These are phyloP conservation scores for Bombus huntii DNA, from an alignment of 1,140 invertebrate species.

Conservation along the genomic window DNA sequence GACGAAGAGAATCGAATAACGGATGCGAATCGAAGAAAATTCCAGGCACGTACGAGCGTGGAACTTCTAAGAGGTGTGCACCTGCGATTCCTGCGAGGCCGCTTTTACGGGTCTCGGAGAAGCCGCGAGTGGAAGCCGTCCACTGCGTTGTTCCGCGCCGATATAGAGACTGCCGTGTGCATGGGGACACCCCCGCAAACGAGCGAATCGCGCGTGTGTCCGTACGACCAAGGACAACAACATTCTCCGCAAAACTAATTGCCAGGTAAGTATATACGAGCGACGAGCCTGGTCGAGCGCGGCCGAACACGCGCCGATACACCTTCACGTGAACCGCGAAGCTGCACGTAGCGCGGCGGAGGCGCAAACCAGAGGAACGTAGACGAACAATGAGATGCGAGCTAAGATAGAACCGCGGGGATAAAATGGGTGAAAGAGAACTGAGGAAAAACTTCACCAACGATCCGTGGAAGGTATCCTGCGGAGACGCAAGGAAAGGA, in stretches of 20 bases:
- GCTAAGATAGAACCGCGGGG: slow-evolving; percentile 24
- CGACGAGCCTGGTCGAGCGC: slow-evolving; percentile 51
- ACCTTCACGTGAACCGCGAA: slow-evolving; percentile 32
- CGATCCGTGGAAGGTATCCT: background rate
- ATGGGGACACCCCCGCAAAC: slow-evolving; percentile 68
- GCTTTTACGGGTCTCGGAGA: slow-evolving; percentile 23
- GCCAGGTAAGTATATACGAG: slow-evolving; percentile 79
- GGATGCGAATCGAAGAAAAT: background rate
- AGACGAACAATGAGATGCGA: slow-evolving; percentile 39
- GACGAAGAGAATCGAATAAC: background rate
- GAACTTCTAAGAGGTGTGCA: slow-evolving; percentile 10
- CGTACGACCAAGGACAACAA: slow-evolving; percentile 79
- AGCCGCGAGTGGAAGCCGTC: slow-evolving; percentile 27
- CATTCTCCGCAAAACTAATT: slow-evolving; percentile 81
- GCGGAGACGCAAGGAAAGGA: background rate
- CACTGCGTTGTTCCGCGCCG: slow-evolving; percentile 47
- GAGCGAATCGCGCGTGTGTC: slow-evolving; percentile 63
- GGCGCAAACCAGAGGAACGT: slow-evolving; percentile 12
- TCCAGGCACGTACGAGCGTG: slow-evolving; percentile 15
- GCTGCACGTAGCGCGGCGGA: background rate
- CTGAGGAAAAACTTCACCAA: background rate
- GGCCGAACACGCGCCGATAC: slow-evolving; percentile 47
- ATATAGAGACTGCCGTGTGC: slow-evolving; percentile 42
- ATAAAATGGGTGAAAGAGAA: background rate
- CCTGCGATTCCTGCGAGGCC: slow-evolving; percentile 18